These are phyloP conservation scores for Campoletis raptor DNA, from an alignment of 2,888 invertebrate species.

Conservation along the genomic window DNA sequence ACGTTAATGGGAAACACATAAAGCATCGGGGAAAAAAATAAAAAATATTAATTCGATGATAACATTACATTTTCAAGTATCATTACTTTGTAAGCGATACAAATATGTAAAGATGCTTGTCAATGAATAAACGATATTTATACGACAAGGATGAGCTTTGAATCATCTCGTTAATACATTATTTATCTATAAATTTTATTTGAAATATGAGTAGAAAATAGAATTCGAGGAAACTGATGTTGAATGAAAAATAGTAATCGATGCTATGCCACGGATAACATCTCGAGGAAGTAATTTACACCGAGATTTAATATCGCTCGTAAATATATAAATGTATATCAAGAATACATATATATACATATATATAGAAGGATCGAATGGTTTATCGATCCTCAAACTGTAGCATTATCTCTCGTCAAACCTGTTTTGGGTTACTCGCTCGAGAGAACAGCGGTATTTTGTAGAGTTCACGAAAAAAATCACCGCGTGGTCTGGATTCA, in stretches of 20 bases:
- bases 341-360: constrained; percentile 10
- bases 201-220: neutral
- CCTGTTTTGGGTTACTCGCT: constrained; percentile 62
- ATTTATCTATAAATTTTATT: neutral
- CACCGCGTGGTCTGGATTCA: constrained; percentile 22
- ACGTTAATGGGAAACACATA: neutral
- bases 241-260: constrained; percentile 35
- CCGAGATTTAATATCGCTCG: constrained; percentile 58
- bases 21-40: neutral
- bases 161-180: neutral
- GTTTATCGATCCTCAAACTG: constrained; percentile 56
- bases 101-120: neutral
- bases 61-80: neutral
- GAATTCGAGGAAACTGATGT: constrained; percentile 3
- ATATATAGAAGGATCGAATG: constrained; percentile 34
- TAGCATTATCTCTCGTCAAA: constrained; percentile 47
- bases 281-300: constrained; percentile 54
- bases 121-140: neutral
- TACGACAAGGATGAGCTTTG: neutral
- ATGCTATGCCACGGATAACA: constrained; percentile 6
- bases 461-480: constrained; percentile 41
- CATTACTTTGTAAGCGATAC: too few species aligned
- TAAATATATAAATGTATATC: constrained; percentile 9
- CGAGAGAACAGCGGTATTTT: constrained; percentile 45
- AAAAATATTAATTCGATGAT: neutral